Evolutionary conservation across 2,888 invertebrate genomes (phyloP).

Genomic region (Synanthedon myopaeformis): DNA sequence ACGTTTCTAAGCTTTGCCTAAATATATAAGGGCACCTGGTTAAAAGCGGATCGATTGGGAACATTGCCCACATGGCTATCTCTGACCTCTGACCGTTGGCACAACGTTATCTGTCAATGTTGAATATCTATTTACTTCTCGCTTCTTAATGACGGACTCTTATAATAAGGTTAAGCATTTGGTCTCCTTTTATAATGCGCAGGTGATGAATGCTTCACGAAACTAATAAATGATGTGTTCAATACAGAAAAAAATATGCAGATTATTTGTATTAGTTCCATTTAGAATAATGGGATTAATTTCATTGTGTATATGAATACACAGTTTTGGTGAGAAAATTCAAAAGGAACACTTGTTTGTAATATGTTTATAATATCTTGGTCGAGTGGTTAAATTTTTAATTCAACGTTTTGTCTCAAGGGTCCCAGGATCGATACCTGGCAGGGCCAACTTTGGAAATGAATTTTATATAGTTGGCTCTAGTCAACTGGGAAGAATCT

Average conservation of each 20-base stretch:
- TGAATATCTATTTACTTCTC: constrained; percentile 9
- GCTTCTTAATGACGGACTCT: constrained; percentile 6
- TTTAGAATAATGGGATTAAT: too few relatives aligned
- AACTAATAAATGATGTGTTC: background rate
- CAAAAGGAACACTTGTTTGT: too few relatives aligned
- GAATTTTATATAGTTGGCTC: too few relatives aligned
- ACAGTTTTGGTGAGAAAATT: too few relatives aligned
- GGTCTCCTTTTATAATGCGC: background rate
- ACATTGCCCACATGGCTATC: constrained; percentile 7
- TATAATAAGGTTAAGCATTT: constrained; percentile 3
- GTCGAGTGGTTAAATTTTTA: too few relatives aligned
- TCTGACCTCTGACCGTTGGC: constrained; percentile 9
- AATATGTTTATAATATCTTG: too few relatives aligned
- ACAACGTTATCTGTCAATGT: constrained; percentile 14
- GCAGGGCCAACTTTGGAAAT: too few relatives aligned
- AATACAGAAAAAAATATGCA: background rate
- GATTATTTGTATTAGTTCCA: background rate
- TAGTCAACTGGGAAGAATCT: too few relatives aligned
- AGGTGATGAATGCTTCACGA: background rate
- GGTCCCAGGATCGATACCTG: too few relatives aligned
- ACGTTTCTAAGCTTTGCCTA: too few relatives aligned
- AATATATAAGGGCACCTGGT: background rate
- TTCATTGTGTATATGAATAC: too few relatives aligned
- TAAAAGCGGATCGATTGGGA: constrained; percentile 16
- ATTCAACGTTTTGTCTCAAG: too few relatives aligned